Evolutionary conservation across 2,113 vertebrate genomes (phyloP).

Genomic region (Istiophorus platypterus): DNA sequence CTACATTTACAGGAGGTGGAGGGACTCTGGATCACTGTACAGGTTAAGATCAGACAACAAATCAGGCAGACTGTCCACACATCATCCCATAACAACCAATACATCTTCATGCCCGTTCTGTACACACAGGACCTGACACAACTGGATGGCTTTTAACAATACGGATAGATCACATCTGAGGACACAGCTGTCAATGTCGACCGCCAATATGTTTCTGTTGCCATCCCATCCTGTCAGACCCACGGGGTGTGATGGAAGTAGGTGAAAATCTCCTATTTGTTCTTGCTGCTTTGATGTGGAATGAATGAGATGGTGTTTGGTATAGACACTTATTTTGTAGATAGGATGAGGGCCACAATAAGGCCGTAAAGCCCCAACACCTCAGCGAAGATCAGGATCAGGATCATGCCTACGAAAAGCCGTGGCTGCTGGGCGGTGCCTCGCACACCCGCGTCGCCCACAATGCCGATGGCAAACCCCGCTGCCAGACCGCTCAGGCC

Average conservation of each 20-base stretch:
- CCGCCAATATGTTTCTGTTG: constrained; percentile 61
- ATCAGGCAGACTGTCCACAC: constrained; percentile 81
- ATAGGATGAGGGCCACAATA: constrained; percentile 98
- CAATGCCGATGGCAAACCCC: constrained; percentile 98
- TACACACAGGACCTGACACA: constrained; percentile 75
- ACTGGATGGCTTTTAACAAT: constrained; percentile 77
- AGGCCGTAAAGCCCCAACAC: constrained; percentile 98
- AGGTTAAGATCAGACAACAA: constrained; percentile 89
- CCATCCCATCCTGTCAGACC: constrained; percentile 81
- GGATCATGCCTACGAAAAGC: constrained; percentile 99
- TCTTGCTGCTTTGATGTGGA: constrained; percentile 80
- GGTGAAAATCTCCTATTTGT: constrained; percentile 81
- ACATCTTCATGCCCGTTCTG: constrained; percentile 77
- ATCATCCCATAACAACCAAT: constrained; percentile 80
- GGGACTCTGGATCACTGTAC: constrained; percentile 92
- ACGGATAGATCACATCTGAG: constrained; percentile 70
- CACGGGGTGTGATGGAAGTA: constrained; percentile 76
- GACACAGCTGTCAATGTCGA: constrained; percentile 59
- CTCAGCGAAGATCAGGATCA: constrained; percentile 98
- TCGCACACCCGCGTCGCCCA: constrained; percentile 95
- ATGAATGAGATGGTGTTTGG: constrained; percentile 75
- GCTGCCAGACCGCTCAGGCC: constrained; percentile 97
- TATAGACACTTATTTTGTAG: constrained; percentile 91
- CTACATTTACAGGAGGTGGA: constrained; percentile 94
- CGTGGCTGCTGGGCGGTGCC: constrained; percentile 98